Evolutionary conservation across 37 sponge, comb jelly and placozoan genomes (phyloP).

Genomic region (Bolinopsis microptera): DNA sequence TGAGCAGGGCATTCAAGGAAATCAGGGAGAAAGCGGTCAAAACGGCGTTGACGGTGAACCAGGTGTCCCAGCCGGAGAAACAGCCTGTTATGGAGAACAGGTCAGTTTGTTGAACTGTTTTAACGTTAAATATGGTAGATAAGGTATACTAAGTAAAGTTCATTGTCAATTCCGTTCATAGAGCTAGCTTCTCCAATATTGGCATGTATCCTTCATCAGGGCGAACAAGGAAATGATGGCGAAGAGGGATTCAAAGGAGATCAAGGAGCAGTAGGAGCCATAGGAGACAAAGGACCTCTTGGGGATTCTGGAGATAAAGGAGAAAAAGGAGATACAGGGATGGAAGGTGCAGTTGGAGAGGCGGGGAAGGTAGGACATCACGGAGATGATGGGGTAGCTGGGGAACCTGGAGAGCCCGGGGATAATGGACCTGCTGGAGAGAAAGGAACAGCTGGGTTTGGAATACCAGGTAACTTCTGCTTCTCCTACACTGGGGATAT

Average conservation of each 20-base stretch:
- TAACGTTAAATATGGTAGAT: background rate
- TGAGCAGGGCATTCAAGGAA: background rate
- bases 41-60: conserved; percentile 29
- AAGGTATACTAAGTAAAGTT: background rate
- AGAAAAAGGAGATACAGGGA: background rate
- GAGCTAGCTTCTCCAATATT: background rate
- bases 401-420: background rate
- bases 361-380: background rate
- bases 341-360: background rate
- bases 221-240: background rate
- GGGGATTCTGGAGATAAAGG: background rate
- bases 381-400: conserved; percentile 6
- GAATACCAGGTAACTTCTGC: background rate
- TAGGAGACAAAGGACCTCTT: background rate
- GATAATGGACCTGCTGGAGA: background rate
- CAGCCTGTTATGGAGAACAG: background rate
- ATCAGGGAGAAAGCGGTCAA: background rate
- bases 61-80: background rate
- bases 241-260: background rate
- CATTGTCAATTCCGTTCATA: background rate
- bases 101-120: background rate
- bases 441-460: background rate
- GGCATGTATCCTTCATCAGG: too few species aligned
- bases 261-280: background rate
- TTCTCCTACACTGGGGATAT: too few species aligned